These are phyloP conservation scores for Euzophera pinguis DNA, from an alignment of 2,888 invertebrate genomes.

Conservation along the genomic window DNA sequence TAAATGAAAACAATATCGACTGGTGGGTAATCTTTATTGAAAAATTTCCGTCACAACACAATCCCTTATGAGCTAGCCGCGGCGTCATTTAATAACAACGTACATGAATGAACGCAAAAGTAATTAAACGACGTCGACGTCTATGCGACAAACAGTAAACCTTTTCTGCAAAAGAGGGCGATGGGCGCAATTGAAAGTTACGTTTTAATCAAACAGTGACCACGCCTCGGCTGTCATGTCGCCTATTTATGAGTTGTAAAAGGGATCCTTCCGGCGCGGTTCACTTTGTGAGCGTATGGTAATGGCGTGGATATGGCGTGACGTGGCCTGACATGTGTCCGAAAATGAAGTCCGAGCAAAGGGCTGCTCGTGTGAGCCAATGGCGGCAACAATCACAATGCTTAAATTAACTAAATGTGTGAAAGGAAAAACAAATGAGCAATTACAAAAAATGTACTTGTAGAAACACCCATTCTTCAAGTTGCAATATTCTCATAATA, in stretches of 20 bases:
- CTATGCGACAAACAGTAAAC: slow-evolving; percentile 46
- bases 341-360: slow-evolving; percentile 60
- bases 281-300: slow-evolving; percentile 63
- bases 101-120: slow-evolving; percentile 55
- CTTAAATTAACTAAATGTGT: slow-evolving; percentile 15
- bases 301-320: slow-evolving; percentile 65
- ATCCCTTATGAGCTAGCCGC: slow-evolving; percentile 40
- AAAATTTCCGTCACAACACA: slow-evolving; percentile 27
- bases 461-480: too few relatives aligned
- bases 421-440: not conserved
- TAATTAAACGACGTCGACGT: slow-evolving; percentile 60
- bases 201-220: slow-evolving; percentile 72
- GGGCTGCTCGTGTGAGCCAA: slow-evolving; percentile 37
- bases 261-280: slow-evolving; percentile 52
- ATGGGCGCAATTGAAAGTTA: slow-evolving; percentile 47
- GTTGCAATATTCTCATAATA: too few relatives aligned
- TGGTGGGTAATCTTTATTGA: slow-evolving; percentile 27
- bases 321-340: slow-evolving; percentile 70
- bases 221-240: slow-evolving; percentile 59
- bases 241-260: slow-evolving; percentile 66
- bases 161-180: slow-evolving; percentile 50
- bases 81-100: slow-evolving; percentile 47
- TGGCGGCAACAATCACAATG: slow-evolving; percentile 20
- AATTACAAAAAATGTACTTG: not conserved
- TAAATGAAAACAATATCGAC: slow-evolving; percentile 20